Conservation (phyloP, 2,888 invertebrate species). For the Epistrophella euchroma region DNA sequence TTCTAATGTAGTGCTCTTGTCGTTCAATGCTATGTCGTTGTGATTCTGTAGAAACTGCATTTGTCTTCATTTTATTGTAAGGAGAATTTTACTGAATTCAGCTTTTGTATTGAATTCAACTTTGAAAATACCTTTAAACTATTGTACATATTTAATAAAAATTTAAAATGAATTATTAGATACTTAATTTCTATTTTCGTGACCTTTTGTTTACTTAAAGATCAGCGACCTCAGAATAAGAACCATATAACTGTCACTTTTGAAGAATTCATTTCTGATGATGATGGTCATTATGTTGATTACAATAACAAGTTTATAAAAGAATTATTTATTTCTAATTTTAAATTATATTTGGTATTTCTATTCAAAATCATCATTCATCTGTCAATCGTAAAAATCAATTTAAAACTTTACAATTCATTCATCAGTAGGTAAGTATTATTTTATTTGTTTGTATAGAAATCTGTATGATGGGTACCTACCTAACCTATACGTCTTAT, state of each 20-base stretch:
- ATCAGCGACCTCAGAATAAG: not conserved
- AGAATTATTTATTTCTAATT: constrained; percentile 1
- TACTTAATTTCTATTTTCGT: no score
- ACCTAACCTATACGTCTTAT: not conserved
- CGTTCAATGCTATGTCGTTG: no score
- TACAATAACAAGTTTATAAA: constrained; percentile 25
- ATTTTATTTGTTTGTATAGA: not conserved
- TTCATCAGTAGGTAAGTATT: not conserved
- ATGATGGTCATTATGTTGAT: constrained; percentile 8
- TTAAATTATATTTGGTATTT: constrained; percentile 6
- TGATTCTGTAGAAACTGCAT: no score
- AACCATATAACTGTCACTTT: constrained; percentile 13
- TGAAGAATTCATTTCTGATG: constrained; percentile 8
- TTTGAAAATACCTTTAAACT: no score
- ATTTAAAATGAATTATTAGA: no score
- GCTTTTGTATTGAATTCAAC: no score
- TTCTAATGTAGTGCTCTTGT: no score
- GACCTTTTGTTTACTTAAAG: no score
- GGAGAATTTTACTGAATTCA: no score
- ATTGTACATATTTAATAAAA: no score
- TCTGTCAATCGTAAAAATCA: constrained; percentile 62
- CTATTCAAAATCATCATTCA: constrained; percentile 34
- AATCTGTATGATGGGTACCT: not conserved
- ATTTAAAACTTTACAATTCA: constrained; percentile 53
- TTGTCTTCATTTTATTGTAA: no score